Conservation (phyloP, 1,140 invertebrate genomes). For the Cecropterus lyciades region DNA sequence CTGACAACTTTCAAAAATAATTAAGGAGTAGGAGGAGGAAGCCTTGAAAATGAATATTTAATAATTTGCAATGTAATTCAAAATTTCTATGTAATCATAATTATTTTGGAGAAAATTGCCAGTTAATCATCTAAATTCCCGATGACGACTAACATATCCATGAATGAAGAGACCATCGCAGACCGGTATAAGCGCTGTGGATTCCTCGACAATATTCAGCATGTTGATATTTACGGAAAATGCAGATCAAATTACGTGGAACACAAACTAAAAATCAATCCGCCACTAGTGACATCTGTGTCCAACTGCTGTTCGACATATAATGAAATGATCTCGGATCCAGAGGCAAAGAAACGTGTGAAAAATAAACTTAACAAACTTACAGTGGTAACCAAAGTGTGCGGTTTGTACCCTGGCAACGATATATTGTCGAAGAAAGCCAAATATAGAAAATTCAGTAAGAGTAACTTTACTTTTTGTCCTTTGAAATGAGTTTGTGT, state of each 20-base stretch:
- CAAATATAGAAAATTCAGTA: slow-evolving; percentile 16
- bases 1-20: too few relatives aligned
- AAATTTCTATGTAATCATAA: too few relatives aligned
- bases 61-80: too few relatives aligned
- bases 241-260: slow-evolving; percentile 42
- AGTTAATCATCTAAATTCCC: background rate
- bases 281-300: slow-evolving; percentile 39
- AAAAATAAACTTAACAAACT: slow-evolving; percentile 49
- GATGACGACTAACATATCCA: background rate
- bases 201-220: slow-evolving; percentile 53
- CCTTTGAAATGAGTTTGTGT: background rate
- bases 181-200: slow-evolving; percentile 52
- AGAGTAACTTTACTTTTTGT: slow-evolving; percentile 12
- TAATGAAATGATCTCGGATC: background rate
- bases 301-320: slow-evolving; percentile 38
- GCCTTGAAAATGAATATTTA: too few relatives aligned
- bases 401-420: slow-evolving; percentile 55
- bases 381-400: slow-evolving; percentile 52
- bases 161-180: slow-evolving; percentile 8
- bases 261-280: slow-evolving; percentile 28
- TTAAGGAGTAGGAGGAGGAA: too few relatives aligned
- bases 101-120: background rate
- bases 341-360: slow-evolving; percentile 22
- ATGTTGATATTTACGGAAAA: slow-evolving; percentile 61
- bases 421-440: slow-evolving; percentile 54